These are phyloP conservation scores for Coturnix japonica DNA, from an alignment of 2,113 vertebrate genomes.

Conservation along the genomic window DNA sequence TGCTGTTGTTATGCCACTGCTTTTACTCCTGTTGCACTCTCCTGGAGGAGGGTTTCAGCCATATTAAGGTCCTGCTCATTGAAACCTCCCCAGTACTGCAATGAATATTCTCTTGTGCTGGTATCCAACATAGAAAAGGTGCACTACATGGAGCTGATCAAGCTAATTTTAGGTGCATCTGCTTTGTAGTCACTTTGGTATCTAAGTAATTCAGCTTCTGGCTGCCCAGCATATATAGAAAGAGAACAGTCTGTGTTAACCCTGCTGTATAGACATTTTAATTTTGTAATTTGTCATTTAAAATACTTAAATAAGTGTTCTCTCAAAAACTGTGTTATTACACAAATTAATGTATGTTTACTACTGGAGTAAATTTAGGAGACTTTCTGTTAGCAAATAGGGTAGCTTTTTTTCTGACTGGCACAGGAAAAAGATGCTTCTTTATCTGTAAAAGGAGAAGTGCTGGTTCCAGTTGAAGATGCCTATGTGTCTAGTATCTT, in stretches of 20 bases:
- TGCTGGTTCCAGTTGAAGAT: neutral
- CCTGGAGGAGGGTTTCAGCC: neutral
- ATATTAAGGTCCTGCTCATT: neutral
- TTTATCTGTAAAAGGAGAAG: neutral
- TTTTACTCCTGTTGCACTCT: neutral
- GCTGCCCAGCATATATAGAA: neutral
- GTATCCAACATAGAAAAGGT: neutral
- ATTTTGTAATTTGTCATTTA: neutral
- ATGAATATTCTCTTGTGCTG: neutral
- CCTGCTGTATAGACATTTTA: neutral
- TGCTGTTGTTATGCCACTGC: neutral
- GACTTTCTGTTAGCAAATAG: neutral
- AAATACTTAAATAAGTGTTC: neutral
- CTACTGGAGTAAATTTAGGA: neutral
- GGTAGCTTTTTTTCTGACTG: neutral
- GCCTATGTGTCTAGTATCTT: rapidly evolving
- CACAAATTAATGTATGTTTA: neutral
- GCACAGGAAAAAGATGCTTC: neutral
- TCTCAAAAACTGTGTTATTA: neutral
- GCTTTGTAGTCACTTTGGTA: neutral
- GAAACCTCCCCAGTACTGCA: neutral
- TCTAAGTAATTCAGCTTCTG: neutral
- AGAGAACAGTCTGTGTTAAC: neutral
- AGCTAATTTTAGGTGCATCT: neutral
- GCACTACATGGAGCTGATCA: rapidly evolving